These are phyloP conservation scores for Zophobas morio DNA, from an alignment of 1,140 invertebrate genomes.

Conservation along the genomic window DNA sequence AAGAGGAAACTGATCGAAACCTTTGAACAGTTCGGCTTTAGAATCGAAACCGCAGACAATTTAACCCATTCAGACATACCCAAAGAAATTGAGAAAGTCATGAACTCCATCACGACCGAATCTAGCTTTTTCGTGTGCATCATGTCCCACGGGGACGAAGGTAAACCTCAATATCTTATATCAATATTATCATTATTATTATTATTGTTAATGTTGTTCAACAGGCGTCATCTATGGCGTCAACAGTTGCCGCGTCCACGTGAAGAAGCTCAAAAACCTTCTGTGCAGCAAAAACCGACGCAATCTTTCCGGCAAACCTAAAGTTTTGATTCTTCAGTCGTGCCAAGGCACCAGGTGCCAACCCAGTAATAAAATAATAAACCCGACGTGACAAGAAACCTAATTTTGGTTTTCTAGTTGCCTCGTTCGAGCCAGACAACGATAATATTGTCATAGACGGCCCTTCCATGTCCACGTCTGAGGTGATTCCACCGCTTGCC, in stretches of 20 bases:
- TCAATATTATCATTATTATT: too few relatives aligned
- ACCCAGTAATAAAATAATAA: constrained; percentile 49
- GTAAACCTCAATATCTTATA: constrained; percentile 34
- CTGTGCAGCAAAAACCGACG: constrained; percentile 53
- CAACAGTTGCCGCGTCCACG: constrained; percentile 60
- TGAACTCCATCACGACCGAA: constrained; percentile 48
- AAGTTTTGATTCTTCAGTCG: constrained; percentile 62
- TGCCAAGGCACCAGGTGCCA: constrained; percentile 62
- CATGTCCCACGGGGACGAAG: constrained; percentile 61
- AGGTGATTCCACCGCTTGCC: constrained; percentile 73
- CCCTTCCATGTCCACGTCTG: neutral
- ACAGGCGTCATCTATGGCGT: constrained; percentile 61
- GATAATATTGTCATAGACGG: constrained; percentile 38
- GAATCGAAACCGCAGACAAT: constrained; percentile 53
- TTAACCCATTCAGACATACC: constrained; percentile 54
- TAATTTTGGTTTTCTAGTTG: neutral
- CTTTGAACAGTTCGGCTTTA: constrained; percentile 58
- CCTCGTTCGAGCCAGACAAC: constrained; percentile 29
- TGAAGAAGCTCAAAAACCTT: constrained; percentile 54
- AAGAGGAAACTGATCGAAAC: constrained; percentile 51
- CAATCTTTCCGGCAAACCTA: constrained; percentile 58
- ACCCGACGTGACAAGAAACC: neutral
- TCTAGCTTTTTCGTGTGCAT: constrained; percentile 62
- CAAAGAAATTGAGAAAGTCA: constrained; percentile 46
- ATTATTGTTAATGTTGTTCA: too few relatives aligned